Evolutionary conservation across 2,888 invertebrate genomes (phyloP), one percentile per base, ranked within the genome.

Genomic region (Euclidia mi): DNA sequence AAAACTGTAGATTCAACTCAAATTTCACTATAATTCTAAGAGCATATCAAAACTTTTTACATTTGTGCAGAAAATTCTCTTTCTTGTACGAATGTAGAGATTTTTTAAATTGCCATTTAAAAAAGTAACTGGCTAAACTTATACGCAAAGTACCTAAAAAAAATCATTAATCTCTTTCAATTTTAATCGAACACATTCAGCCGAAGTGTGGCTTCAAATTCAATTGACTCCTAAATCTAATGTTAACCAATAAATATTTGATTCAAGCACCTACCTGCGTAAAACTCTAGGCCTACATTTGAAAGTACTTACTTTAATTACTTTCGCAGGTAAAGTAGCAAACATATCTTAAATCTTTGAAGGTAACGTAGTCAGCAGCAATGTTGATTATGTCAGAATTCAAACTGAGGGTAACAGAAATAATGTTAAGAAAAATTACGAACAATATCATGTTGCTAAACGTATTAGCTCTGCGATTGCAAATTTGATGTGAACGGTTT

Each of bases 291-390:
- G 25, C 25, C 15, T 20, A 28, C 17, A 35, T 29, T 28, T 42
- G 1, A n/a, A 17, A 35, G 1, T 38, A 76, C 87, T 81, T 67
- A 88, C 88, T 40, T 43, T 61, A 64, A 10, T 48, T 45, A 40
- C 41, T 69, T 20, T 73, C 73, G 67, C 92, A 91, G 2, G 85
- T 78, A 14, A 91, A 76, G 50, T 84, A 81, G 31, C 79, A 78
- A 0, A 88, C 58, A 40, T 80, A 79, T 56, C 70, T 80, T 0
- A 82, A 67, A 53, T 77, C 59, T 57, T 83, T 88, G 38, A 60
- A 61, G 15, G 52, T 29, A 47, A 87, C 81, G 58, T 89, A 91
- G 53, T 89, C 88, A 17, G 71, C 48, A 0, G 72, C 59, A 31
- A 89, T 40, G 12, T 67, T 59, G 0, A 71, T 40, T 10, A 67